phyloP scores from a whole-genome alignment of 2,797 vertebrate species.

The Otus scops region DNA sequence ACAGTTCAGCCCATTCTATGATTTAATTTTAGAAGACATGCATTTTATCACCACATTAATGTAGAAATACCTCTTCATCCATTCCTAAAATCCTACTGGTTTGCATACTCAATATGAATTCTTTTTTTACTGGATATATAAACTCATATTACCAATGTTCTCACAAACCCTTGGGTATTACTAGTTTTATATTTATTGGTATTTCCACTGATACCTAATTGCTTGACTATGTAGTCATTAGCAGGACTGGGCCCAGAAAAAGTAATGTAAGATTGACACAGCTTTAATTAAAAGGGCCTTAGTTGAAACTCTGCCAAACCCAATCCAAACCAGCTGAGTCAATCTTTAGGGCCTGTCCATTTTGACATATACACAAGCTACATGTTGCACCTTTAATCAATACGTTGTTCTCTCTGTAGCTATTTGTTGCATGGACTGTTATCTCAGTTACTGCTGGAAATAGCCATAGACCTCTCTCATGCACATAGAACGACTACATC shows the following conservation, averaged over 20 bases:
- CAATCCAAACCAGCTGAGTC: not conserved
- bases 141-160: not conserved
- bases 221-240: not conserved
- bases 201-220: not conserved
- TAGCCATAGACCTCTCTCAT: accelerated
- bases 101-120: not conserved
- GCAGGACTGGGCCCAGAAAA: not conserved
- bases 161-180: not conserved
- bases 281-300: not conserved
- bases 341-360: not conserved
- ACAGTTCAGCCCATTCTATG: not conserved
- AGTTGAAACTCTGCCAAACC: not conserved
- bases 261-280: not conserved
- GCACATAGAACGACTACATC: not conserved
- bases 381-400: not conserved
- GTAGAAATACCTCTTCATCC: not conserved
- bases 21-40: not conserved
- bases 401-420: not conserved
- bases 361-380: not conserved
- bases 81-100: not conserved
- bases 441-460: not conserved
- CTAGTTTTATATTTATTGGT: not conserved
- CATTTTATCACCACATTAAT: not conserved
- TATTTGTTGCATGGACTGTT: not conserved
- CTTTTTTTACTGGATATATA: not conserved